Conservation (phyloP, 53 echinoderm and acorn worm species). For the Crossaster papposus region DNA sequence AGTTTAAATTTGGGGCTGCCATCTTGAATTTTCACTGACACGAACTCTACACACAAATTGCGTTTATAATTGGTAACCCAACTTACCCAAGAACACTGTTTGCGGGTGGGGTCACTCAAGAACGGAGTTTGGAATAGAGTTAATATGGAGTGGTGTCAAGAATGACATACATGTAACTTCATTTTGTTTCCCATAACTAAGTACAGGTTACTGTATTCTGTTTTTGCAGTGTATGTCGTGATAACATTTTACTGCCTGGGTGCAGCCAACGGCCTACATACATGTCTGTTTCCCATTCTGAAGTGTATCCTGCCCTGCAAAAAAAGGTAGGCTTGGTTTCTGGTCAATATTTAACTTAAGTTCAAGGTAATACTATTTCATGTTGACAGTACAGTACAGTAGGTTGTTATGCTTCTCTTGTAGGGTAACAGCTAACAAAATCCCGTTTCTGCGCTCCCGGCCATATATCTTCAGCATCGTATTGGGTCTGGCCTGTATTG, state of each 20-base stretch:
- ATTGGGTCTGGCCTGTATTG: slow-evolving; percentile 65
- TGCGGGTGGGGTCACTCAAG: too few relatives aligned
- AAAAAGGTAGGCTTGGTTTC: slow-evolving; percentile 66
- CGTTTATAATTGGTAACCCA: too few relatives aligned
- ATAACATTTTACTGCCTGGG: slow-evolving; percentile 89
- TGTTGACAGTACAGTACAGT: background rate
- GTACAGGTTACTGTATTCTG: background rate
- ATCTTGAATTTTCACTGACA: too few relatives aligned
- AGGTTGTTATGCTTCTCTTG: background rate
- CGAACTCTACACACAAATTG: too few relatives aligned
- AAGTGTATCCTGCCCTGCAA: slow-evolving; percentile 65
- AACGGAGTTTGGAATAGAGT: too few relatives aligned
- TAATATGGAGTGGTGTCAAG: too few relatives aligned
- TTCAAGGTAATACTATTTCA: background rate
- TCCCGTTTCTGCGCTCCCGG: slow-evolving; percentile 64
- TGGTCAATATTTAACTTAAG: background rate
- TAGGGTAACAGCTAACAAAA: slow-evolving; percentile 57
- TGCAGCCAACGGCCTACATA: slow-evolving; percentile 77
- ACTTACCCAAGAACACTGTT: too few relatives aligned
- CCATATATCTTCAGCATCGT: slow-evolving; percentile 69
- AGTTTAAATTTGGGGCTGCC: too few relatives aligned
- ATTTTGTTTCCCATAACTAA: background rate
- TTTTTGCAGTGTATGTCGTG: slow-evolving; percentile 81
- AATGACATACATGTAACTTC: background rate
- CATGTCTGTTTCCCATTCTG: slow-evolving; percentile 73